These are phyloP conservation scores for Drosophila parabipectinata DNA, from an alignment of 1,140 invertebrate genomes.

Conservation along the genomic window DNA sequence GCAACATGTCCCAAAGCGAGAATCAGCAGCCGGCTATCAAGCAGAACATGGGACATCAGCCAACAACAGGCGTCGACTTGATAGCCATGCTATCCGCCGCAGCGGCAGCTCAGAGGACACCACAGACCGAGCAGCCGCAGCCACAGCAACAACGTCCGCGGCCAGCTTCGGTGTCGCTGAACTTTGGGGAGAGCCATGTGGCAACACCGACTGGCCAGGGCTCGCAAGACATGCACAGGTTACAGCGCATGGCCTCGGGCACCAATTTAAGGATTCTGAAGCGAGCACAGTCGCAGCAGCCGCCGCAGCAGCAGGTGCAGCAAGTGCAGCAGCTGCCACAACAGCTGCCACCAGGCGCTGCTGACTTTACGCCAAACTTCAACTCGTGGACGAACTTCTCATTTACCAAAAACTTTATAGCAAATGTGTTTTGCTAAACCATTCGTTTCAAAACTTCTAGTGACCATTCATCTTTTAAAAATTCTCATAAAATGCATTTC, in stretches of 20 bases:
- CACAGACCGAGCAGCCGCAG: conserved; percentile 45
- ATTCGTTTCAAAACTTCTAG: conserved; percentile 12
- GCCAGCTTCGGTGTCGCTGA: conserved; percentile 75
- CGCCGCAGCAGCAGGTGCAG: conserved; percentile 36
- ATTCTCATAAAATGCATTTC: conserved; percentile 45
- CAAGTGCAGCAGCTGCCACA: conserved; percentile 26
- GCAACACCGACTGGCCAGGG: conserved; percentile 28
- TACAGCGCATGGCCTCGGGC: conserved; percentile 78
- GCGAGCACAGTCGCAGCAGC: conserved; percentile 64
- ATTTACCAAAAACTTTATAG: conserved; percentile 83
- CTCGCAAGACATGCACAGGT: conserved; percentile 44
- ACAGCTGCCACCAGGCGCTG: conserved; percentile 19
- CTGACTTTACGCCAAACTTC: conserved; percentile 72
- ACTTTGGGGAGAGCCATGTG: conserved; percentile 34
- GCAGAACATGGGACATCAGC: conserved; percentile 40
- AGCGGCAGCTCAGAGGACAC: conserved; percentile 63
- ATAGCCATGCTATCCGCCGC: conserved; percentile 71
- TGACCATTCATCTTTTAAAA: conserved; percentile 16
- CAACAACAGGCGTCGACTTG: conserved; percentile 67
- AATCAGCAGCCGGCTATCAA: conserved; percentile 47
- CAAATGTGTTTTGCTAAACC: conserved; percentile 83
- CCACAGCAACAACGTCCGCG: conserved; percentile 59
- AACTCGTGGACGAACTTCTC: conserved; percentile 84
- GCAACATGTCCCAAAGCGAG: conserved; percentile 63
- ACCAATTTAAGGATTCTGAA: conserved; percentile 73